Base-by-base conservation (phyloP, 2,113 vertebrate genomes). In the Mixornis gularis region DNA sequence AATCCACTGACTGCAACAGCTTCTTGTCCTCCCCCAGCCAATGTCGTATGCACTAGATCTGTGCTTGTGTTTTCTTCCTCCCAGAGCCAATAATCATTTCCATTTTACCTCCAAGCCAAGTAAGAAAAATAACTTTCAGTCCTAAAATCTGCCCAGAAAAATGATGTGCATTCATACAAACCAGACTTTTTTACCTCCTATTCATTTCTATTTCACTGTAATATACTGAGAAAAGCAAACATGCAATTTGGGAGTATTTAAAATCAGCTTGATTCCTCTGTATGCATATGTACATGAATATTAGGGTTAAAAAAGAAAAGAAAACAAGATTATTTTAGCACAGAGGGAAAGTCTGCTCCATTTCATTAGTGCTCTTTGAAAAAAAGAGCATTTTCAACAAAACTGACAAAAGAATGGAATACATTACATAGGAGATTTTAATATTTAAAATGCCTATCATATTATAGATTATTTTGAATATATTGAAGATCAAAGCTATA, bases 41-140 rank as follows among this genome's bases (percentile, higher is more conserved):
- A 59, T 34, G 58, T 21, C 72, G 69, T 1, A 17, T 7, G 36
- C 65, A 79, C 76, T 48, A 11, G 52, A 85, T 83, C 70, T 80
- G 38, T 26, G 41, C 32, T 76, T 40, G 25, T 87, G 72, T 62
- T 43, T 80, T 83, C 56, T 68, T 36, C 51, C 90, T 87, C 84
- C 81, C 81, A 16, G 7, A 97, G 77, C 53, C 87, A 95, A 74
- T 85, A 95, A 94, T 94, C 12, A 92, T 84, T 93, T 79, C 83
- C 59, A 74, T 95, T 78, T 94, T 94, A 92, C 72, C 93, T 95
- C 83, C 95, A 93, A 96, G 56, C 55, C 79, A 96, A 94, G 64
- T 76, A 78, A 95, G 91, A 92, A 83, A 92, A 91, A 69, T 79
- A 94, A 93, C 90, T 90, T 48, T 7, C 43, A 92, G 84, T 92